A percentile compares a stretch with the other conserved stretches of the same genome.
phyloP scores from a whole-genome alignment of 2,797 vertebrate genomes.

The Rhinophrynus dorsalis region DNA sequence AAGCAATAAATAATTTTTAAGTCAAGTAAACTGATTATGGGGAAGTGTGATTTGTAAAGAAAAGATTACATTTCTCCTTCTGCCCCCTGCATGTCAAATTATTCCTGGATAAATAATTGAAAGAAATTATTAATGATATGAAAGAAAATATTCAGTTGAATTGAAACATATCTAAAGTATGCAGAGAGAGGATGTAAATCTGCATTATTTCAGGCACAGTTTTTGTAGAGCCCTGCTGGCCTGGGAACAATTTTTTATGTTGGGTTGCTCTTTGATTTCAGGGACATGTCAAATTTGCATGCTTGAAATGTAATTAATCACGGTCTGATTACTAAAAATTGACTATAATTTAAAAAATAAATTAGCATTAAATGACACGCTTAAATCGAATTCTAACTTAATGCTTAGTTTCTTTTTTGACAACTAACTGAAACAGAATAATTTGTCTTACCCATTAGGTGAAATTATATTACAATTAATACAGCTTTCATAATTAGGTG shows the following conservation, averaged over 20 bases:
- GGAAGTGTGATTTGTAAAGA: slow-evolving; percentile 25
- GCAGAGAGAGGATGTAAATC: slow-evolving; percentile 32
- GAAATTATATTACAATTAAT: slow-evolving; percentile 20
- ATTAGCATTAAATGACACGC: slow-evolving; percentile 69
- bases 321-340: slow-evolving; percentile 67
- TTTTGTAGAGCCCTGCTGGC: slow-evolving; percentile 50
- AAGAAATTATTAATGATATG: slow-evolving; percentile 30
- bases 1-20: slow-evolving; percentile 16
- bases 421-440: slow-evolving; percentile 48
- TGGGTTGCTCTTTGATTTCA: slow-evolving; percentile 55
- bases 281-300: slow-evolving; percentile 63
- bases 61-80: slow-evolving; percentile 30
- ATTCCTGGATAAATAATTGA: slow-evolving; percentile 35
- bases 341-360: slow-evolving; percentile 65
- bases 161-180: slow-evolving; percentile 18
- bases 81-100: slow-evolving; percentile 31
- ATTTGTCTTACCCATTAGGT: slow-evolving; percentile 42
- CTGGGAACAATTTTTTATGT: slow-evolving; percentile 54
- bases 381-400: slow-evolving; percentile 67
- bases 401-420: slow-evolving; percentile 63
- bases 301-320: slow-evolving; percentile 68
- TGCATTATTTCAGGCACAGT: slow-evolving; percentile 40
- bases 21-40: slow-evolving; percentile 23
- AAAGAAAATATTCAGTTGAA: slow-evolving; percentile 30
- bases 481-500: slow-evolving; percentile 10